phyloP scores from a whole-genome alignment of 2,888 invertebrate species.

The Stenolophus ochropezus region DNA sequence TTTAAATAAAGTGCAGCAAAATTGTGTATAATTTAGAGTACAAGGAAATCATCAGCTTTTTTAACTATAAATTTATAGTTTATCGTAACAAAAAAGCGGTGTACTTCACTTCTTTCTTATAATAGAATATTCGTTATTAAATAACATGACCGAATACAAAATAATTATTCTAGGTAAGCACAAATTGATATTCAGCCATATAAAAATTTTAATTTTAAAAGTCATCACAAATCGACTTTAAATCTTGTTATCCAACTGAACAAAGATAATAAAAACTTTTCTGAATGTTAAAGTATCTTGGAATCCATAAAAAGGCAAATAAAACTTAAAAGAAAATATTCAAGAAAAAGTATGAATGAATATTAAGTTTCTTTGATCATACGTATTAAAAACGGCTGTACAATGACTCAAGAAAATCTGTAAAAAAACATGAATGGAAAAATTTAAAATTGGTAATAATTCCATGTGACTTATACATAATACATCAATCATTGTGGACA shows the following conservation, averaged over 20 bases:
- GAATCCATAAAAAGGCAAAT: not conserved
- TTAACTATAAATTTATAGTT: no score
- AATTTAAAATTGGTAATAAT: not conserved
- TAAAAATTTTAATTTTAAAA: not conserved
- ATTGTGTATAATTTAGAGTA: no score
- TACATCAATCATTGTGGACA: not conserved
- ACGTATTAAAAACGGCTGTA: not conserved
- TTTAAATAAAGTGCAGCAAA: no score
- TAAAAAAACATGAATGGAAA: not conserved
- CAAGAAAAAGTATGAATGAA: not conserved
- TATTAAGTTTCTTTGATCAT: not conserved
- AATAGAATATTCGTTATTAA: no score
- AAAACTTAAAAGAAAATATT: not conserved
- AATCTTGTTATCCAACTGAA: not conserved
- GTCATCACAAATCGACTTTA: not conserved
- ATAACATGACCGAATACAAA: no score
- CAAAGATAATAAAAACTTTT: not conserved
- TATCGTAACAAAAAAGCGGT: no score
- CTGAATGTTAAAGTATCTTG: not conserved
- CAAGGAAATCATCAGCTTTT: no score
- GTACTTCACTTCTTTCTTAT: no score
- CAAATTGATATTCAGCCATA: no score
- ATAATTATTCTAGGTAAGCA: no score
- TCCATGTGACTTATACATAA: not conserved
- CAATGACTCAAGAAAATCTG: not conserved